Evolutionary conservation across 1,140 invertebrate genomes (phyloP), one percentile per base, ranked within the genome.

Genomic region (Leptopilina boulardi): DNA sequence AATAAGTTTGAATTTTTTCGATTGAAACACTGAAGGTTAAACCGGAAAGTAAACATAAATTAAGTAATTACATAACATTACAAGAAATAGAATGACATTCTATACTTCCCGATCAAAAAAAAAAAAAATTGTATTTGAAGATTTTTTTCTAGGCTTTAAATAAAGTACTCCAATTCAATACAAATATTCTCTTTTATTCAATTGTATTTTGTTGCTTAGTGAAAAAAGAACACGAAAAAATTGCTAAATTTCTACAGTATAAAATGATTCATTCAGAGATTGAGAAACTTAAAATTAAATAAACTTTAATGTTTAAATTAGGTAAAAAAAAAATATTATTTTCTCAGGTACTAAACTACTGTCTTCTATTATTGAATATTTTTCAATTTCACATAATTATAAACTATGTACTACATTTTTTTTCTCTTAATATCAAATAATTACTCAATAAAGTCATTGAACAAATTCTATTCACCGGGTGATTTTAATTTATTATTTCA

Each of bases 341-440:
- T 19, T 38, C 70, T 75, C 77, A 79, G 71, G 77, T 78, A 78
- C 77, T 79, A 79, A 70, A 56, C 77, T 79, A 78, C 75, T 59
- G 56, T 13, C 21, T 59, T 23, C 21, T 13, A 13, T 18, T 8
- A n/a, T 11, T 59, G 19, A 26, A 59, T 9, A 59, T 26, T 30
- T 59, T 21, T 19, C 10, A 21, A 54, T 54, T 54, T 54, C 18
- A 10, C 10, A 38, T 66, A 34, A 18, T 47, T 59, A 10, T 75
- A 38, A n/a, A 72, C 74, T 41, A 71, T 38, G n/a, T 34, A 23
- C 44, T 30, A 77, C 70, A 56, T 18, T 8, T 73, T 76, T 70
- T 19, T 13, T 23, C 11, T 41, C 21, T 19, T 9, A 54, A 10
- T 18, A 19, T 21, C 21, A 18, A n/a, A 56, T 6, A 10, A 66